A percentile compares a stretch with the other conserved stretches of the same genome.
These are phyloP conservation scores for Brachynemurus nebulosus DNA, from an alignment of 2,888 invertebrate species.

Conservation along the genomic window DNA sequence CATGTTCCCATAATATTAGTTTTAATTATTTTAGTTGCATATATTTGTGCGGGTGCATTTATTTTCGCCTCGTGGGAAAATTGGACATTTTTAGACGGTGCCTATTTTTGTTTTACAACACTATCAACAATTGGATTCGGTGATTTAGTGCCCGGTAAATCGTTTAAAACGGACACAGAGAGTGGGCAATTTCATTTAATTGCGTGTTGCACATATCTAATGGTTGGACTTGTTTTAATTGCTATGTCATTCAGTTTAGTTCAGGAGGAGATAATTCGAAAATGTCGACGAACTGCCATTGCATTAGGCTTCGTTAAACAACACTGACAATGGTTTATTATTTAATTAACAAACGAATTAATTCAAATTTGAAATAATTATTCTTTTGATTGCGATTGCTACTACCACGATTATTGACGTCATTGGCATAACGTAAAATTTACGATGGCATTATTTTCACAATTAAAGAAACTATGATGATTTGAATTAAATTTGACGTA, in stretches of 20 bases:
- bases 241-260: constrained; percentile 76
- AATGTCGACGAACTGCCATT: constrained; percentile 56
- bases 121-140: constrained; percentile 73
- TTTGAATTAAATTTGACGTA: no score
- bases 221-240: constrained; percentile 64
- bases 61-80: constrained; percentile 69
- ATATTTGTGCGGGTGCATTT: constrained; percentile 62
- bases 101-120: constrained; percentile 76
- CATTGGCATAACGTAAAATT: no score
- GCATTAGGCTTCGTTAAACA: constrained; percentile 52
- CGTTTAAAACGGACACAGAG: constrained; percentile 34
- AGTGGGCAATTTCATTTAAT: constrained; percentile 35
- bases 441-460: no score
- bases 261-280: constrained; percentile 63
- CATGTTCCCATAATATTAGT: constrained; percentile 49
- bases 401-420: no score
- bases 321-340: no score
- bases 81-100: constrained; percentile 68
- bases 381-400: no score
- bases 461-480: no score
- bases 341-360: no score
- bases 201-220: constrained; percentile 65
- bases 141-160: constrained; percentile 36
- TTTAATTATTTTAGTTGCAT: constrained; percentile 52
- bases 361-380: no score